Base-by-base conservation (phyloP, 2,797 vertebrate genomes). In the Lepilemur ruficaudatus region DNA sequence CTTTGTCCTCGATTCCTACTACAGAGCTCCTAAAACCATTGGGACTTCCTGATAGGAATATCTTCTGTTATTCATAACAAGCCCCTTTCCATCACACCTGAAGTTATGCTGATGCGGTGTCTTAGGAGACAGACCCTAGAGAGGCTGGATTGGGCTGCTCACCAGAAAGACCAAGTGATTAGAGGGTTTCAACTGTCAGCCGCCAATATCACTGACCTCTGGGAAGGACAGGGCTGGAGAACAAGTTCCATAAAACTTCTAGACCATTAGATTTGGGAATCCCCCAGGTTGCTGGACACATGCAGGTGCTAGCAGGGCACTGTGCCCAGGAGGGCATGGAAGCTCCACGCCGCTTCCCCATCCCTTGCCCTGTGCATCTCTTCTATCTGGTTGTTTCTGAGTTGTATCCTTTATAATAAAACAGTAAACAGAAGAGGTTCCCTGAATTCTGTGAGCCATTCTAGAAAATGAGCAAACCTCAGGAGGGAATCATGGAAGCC, bases 271-370 rank as follows among this genome's bases (percentile, higher is more conserved):
- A 63, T 41, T 38, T 82, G 10, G 38, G 48, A 30, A 35, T 38
- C 41, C 30, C 38, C 61, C 52, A 28, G 43, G 11, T 70, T 91
- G 59, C 70, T 90, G 5, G 43, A 46, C 23, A 30, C 9, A 28
- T 2, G 28, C 38, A 46, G 50, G 20, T 43, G 9, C 12, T 10
- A 25, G 57, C 43, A 41, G 8, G 3, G 28, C 5, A 3, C 5
- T 12, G 0, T 52, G 28, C 5, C 18, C 18, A 80, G 30, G 3
- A 73, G 50, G 57, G 3, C 6, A 0, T 4, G 1, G 18, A 41
- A 48, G 55, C 14, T 9, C 14, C 50, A 46, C 0, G 3, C 18
- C 5, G 32, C 7, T 20, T 7, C 55, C 12, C 28, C 80, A 9
- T 22, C 14, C 35, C 28, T 67, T 61, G 9, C n/a, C 32, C 32